Base-by-base conservation (phyloP, 2,113 vertebrate species). In the Atrichornis clamosus region DNA sequence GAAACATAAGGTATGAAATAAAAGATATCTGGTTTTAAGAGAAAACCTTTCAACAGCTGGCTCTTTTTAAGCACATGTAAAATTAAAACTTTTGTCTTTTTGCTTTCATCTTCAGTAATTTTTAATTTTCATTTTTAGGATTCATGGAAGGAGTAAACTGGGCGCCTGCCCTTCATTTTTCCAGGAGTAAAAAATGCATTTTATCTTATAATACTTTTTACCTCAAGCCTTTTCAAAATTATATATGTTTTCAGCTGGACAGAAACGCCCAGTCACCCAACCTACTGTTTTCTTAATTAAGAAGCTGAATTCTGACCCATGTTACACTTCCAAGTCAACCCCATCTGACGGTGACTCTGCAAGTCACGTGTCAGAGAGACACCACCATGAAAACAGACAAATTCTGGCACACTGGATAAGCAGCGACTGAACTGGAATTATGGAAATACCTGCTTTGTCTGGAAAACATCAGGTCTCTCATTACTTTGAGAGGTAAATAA, bases 1-100 rank as follows among this genome's bases (percentile, higher is more conserved):
- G 50, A 86, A 63, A 59, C 20, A 59, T 3, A 39, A 3, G 0
- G 5, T 22, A 24, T 0, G 0, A 59, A 85, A 68, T 55, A 52
- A 30, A 67, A 74, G 2, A 11, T 7, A n/a, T 4, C 18, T n/a
- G 8, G 1, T 62, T 78, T 72, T 44, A 47, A 64, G 11, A 33
- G 14, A 63, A 85, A 72, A 55, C 6, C 6, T 49, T 60, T 69
- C 33, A 69, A 39, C 8, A 60, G 7, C 15, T 60, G 10, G 7
- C 13, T 80, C 4, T 4, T 80, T 64, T 76, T 49, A 5, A 16
- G 27, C 4, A 22, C 16, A n/a, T 3, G 5, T 33, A 5, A 46
- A 74, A 75, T 27, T 35, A 77, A 52, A 84, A n/a, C 27, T 28
- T 23, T 27, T 77, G 17, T 13, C 10, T 68, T 58, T 72, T 32